Evolutionary conservation across 1,140 invertebrate genomes (phyloP), one percentile per base, ranked within the genome.

Genomic region (Vanessa atalanta): DNA sequence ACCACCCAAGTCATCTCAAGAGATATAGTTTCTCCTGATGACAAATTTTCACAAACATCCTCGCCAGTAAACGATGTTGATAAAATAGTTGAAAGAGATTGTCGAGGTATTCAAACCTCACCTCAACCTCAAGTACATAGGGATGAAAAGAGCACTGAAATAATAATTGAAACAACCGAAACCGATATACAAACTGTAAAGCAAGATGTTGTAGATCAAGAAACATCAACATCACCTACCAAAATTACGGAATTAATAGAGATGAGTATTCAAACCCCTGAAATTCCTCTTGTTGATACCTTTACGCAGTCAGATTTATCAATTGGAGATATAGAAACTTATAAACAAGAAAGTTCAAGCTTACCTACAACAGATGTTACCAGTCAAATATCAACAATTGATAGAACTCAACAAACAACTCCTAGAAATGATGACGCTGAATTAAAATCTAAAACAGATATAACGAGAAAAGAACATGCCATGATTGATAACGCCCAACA

Each of bases 221-320:
- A 88, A 80, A 93, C 91, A 15, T 87, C 85, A 60, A 93, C 87
- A 23, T 83, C 90, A 64, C 92, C 92, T 23, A 66, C 82, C 15
- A 81, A 88, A 81, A 72, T 80, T 66, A 87, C 80, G 47, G 81
- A 88, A 72, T 65, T 88, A 47, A 81, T 75, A 67, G 94, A 94
- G 83, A 93, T 85, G 5, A 91, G 94, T 70, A 93, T 93, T 60
- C 94, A 94, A 83, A 94, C 92, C 15, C 81, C 86, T 51, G 83
- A 86, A 74, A 72, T 92, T 65, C 79, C 86, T 55, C 66, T 86
- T n/a, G 79, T 85, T 0, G 86, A 82, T 77, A 76, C 78, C 31
- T 87, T 72, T 26, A 93, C 91, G 2, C 91, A 93, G 70, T 93
- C 83, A n/a, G 88, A 90, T 57, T 70, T 66, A 61, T n/a, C 48